A percentile compares a stretch with the other conserved stretches of the same genome.
Conservation (phyloP, 1,140 invertebrate species). For the Cydia splendana region DNA sequence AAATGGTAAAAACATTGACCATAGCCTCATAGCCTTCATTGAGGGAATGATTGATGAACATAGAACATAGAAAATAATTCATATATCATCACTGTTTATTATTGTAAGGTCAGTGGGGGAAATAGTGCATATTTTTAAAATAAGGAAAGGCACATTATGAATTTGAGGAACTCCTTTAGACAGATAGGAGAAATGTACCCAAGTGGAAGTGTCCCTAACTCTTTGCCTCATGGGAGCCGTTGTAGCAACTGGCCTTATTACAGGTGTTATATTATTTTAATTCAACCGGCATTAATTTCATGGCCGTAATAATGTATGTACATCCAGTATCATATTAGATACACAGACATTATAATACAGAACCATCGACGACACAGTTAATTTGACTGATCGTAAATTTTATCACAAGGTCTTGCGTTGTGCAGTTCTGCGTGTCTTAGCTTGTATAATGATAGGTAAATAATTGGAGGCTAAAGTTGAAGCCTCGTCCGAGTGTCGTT, state of each 20-base stretch:
- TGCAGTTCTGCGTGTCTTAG: neutral
- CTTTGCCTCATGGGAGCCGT: no score
- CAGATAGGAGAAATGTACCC: no score
- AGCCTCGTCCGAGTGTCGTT: neutral
- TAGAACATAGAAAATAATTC: neutral
- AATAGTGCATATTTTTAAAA: neutral
- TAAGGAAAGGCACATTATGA: neutral
- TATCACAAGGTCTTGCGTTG: neutral
- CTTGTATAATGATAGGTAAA: neutral
- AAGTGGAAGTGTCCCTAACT: no score
- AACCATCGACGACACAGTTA: neutral
- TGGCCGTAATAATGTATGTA: no score
- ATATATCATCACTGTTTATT: neutral
- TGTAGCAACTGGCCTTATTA: no score
- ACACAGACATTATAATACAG: neutral
- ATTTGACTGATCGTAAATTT: neutral
- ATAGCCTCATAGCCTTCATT: neutral
- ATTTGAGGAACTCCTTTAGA: neutral
- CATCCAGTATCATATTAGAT: no score
- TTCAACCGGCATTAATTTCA: no score
- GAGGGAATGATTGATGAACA: constrained; percentile 3
- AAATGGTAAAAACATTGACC: neutral
- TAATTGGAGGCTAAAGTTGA: constrained; percentile 13
- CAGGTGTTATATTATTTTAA: no score
- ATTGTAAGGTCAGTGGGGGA: neutral